A percentile compares a stretch with the other conserved stretches of the same genome.
Evolutionary conservation across 2,888 invertebrate genomes (phyloP).

Genomic region (Drosophila diplacantha): DNA sequence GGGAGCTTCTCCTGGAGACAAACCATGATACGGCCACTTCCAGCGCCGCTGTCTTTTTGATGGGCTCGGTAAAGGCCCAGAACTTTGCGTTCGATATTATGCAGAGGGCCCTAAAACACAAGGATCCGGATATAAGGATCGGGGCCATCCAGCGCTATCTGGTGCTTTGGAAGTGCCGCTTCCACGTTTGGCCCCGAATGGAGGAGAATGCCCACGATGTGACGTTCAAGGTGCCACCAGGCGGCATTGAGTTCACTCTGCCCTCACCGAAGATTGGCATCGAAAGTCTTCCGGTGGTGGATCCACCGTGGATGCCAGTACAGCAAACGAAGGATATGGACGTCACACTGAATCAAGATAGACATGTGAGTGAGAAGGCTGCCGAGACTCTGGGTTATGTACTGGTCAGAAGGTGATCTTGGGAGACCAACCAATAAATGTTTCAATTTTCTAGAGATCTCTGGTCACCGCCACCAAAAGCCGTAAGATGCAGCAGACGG

Average conservation of each 20-base stretch:
- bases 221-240: constrained; percentile 98
- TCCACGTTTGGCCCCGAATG: constrained; percentile 99
- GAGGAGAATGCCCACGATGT: constrained; percentile 95
- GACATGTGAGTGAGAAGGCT: constrained; percentile 84
- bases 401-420: constrained; percentile 17
- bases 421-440: neutral
- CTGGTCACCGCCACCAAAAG: constrained; percentile 99
- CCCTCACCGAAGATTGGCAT: constrained; percentile 99
- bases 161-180: constrained; percentile 96
- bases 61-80: constrained; percentile 94
- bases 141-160: constrained; percentile 92
- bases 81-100: constrained; percentile 93
- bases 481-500: constrained; percentile 98
- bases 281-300: constrained; percentile 94
- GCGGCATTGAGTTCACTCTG: constrained; percentile 98
- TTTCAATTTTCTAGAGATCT: constrained; percentile 83
- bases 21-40: constrained; percentile 91
- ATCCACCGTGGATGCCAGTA: constrained; percentile 99
- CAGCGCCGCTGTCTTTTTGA: constrained; percentile 93
- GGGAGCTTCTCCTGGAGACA: constrained; percentile 96
- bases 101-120: constrained; percentile 90
- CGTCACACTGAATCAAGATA: constrained; percentile 97
- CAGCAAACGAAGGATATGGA: constrained; percentile 99
- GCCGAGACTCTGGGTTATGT: constrained; percentile 27
- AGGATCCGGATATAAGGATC: constrained; percentile 88